Evolutionary conservation across 2,113 vertebrate genomes (phyloP).

Genomic region (Hemiprocne comata): DNA sequence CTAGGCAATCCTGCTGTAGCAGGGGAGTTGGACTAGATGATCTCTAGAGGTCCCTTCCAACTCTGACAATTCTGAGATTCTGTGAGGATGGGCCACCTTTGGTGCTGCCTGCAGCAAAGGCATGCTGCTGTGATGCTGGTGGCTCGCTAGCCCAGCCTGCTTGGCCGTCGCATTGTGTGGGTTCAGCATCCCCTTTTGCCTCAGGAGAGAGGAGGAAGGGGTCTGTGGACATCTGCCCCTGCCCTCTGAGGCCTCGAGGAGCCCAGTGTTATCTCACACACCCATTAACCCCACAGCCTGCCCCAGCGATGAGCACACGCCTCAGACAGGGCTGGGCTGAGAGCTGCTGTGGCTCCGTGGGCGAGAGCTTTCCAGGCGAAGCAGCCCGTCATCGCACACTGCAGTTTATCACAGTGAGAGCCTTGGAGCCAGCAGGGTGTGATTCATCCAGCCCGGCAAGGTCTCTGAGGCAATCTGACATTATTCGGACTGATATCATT

Average conservation of each 20-base stretch:
- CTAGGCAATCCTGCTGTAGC: no score
- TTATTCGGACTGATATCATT: constrained; percentile 69
- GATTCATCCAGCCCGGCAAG: constrained; percentile 49
- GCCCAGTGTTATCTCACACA: neutral
- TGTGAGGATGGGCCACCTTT: neutral
- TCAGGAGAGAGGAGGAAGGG: neutral
- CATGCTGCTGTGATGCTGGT: rapidly evolving
- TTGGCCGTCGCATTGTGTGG: neutral
- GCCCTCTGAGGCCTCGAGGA: neutral
- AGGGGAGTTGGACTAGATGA: no score
- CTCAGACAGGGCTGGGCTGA: neutral
- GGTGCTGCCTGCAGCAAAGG: neutral
- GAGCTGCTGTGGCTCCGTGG: neutral
- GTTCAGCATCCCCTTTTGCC: neutral
- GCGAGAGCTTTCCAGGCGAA: constrained; percentile 7
- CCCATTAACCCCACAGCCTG: neutral
- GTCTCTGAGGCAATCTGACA: constrained; percentile 66
- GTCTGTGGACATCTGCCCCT: rapidly evolving
- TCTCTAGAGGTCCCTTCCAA: no score
- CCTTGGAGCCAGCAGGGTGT: constrained; percentile 8
- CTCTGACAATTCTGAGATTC: no score
- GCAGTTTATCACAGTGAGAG: constrained; percentile 43
- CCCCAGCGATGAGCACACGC: rapidly evolving
- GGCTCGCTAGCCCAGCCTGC: neutral
- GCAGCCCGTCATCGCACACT: neutral